phyloP scores from a whole-genome alignment of 2,113 vertebrate genomes.

The Myotis yumanensis region DNA sequence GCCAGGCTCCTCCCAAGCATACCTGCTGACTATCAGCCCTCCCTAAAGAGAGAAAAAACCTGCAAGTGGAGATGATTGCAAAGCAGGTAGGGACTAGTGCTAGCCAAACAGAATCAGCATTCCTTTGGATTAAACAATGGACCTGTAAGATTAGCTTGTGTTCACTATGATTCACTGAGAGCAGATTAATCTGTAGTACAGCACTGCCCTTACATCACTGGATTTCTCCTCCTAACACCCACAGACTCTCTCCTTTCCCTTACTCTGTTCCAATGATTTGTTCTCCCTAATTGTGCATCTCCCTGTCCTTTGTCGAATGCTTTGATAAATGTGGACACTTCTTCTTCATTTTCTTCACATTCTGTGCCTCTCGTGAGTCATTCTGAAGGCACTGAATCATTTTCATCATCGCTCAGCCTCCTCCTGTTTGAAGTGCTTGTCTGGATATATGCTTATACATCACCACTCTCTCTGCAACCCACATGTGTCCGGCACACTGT shows the following conservation, averaged over 20 bases:
- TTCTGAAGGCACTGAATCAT: constrained; percentile 58
- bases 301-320: constrained; percentile 8
- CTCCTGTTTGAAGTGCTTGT: constrained; percentile 68
- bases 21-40: background rate
- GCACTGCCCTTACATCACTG: background rate
- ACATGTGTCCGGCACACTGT: constrained; percentile 56
- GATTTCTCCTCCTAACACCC: background rate
- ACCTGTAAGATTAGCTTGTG: background rate
- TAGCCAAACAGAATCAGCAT: background rate
- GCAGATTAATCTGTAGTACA: background rate
- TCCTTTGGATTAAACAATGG: background rate
- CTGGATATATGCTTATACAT: constrained; percentile 63
- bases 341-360: constrained; percentile 68
- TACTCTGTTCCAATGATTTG: constrained; percentile 43
- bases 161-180: background rate
- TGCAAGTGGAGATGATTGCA: background rate
- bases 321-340: constrained; percentile 66
- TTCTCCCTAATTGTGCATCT: constrained; percentile 24
- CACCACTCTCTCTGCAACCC: constrained; percentile 44
- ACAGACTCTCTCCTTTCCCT: background rate
- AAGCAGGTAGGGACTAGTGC: background rate
- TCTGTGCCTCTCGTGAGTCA: constrained; percentile 54
- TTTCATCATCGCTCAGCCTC: constrained; percentile 59
- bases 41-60: background rate
- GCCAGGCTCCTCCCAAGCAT: background rate